Conservation (phyloP, 2,888 invertebrate species). For the Lochmaea capreae region DNA sequence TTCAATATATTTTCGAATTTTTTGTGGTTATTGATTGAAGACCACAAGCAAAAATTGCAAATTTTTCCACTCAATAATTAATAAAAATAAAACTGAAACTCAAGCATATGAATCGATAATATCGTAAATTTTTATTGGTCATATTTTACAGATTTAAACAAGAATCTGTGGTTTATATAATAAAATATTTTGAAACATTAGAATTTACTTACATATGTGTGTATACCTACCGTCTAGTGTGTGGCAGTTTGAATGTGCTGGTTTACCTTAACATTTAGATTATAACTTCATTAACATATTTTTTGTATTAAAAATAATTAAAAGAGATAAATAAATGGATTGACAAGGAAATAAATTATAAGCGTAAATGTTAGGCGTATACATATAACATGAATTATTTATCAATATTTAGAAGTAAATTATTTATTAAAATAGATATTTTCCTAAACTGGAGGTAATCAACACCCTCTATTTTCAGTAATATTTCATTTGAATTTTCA, state of each 20-base stretch:
- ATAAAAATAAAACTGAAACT: not conserved
- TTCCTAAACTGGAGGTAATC: too few species aligned
- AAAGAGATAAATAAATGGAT: not conserved
- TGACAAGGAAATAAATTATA: not conserved
- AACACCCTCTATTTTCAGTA: too few species aligned
- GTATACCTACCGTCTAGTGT: not conserved
- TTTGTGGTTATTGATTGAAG: too few species aligned
- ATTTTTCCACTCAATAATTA: too few species aligned
- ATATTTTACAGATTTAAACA: not conserved
- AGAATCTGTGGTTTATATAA: not conserved
- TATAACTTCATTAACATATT: not conserved
- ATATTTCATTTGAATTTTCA: too few species aligned
- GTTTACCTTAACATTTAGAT: conserved; percentile 1
- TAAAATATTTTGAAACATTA: not conserved
- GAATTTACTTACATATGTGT: not conserved
- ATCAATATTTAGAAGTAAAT: too few species aligned
- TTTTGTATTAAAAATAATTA: not conserved
- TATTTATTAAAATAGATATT: too few species aligned
- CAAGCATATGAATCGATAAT: not conserved
- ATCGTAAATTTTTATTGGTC: not conserved
- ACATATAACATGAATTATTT: too few species aligned
- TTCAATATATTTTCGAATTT: too few species aligned
- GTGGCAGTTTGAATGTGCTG: conserved; percentile 2
- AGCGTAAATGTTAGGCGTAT: not conserved
- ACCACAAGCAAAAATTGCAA: too few species aligned